These are phyloP conservation scores for Hoplias malabaricus DNA, from an alignment of 2,113 vertebrate species.

Conservation along the genomic window DNA sequence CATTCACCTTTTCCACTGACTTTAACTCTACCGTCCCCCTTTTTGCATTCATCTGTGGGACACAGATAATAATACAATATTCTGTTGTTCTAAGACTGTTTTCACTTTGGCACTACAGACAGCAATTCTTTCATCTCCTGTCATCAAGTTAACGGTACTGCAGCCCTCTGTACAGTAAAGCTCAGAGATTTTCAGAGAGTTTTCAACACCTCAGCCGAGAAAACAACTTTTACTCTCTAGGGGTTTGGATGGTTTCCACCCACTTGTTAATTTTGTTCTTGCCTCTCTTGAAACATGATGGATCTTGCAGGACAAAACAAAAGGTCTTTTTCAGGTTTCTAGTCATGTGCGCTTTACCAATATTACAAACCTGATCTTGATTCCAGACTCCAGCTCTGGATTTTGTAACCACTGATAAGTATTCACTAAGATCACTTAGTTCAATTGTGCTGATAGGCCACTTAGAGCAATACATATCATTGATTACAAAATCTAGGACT, in stretches of 20 bases:
- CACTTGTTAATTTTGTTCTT: too few relatives aligned
- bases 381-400: too few relatives aligned
- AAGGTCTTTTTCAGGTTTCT: neutral
- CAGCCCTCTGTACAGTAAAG: neutral
- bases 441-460: too few relatives aligned
- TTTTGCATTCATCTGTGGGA: neutral
- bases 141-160: neutral
- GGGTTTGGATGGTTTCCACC: too few relatives aligned
- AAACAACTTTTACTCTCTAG: neutral
- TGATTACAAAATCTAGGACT: too few relatives aligned
- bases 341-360: too few relatives aligned
- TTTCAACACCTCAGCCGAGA: neutral
- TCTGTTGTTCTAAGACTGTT: neutral
- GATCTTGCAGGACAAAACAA: neutral
- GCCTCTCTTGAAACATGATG: neutral
- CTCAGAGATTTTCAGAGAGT: neutral
- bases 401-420: too few relatives aligned
- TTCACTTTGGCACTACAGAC: neutral
- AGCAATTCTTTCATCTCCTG: neutral
- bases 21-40: neutral
- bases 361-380: too few relatives aligned
- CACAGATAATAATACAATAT: neutral
- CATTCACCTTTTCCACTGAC: constrained; percentile 12
- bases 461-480: too few relatives aligned
- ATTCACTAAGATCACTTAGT: too few relatives aligned